phyloP scores from a whole-genome alignment of 1,140 invertebrate genomes.

The Zeugodacus cucurbitae region DNA sequence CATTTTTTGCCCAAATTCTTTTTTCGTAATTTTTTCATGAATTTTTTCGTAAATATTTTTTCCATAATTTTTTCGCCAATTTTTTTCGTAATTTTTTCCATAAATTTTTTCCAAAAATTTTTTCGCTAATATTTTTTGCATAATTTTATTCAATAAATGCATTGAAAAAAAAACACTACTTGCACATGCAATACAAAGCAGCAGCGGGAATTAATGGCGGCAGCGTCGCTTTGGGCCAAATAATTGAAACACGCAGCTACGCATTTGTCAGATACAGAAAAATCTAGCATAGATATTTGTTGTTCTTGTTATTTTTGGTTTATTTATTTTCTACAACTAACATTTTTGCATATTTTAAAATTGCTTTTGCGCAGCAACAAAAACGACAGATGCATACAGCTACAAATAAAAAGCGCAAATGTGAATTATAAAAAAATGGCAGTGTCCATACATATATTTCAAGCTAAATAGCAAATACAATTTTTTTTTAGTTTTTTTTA shows the following conservation, averaged over 20 bases:
- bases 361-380: neutral
- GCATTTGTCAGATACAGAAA: constrained; percentile 38
- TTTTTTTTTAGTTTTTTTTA: neutral
- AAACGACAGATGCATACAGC: neutral
- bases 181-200: neutral
- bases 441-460: neutral
- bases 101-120: neutral
- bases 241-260: constrained; percentile 35
- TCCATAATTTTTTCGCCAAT: neutral
- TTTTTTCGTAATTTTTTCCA: neutral
- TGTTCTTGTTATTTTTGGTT: neutral
- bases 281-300: neutral
- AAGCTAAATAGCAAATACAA: constrained; percentile 25
- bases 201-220: constrained; percentile 6
- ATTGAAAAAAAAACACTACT: neutral
- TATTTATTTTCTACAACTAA: neutral
- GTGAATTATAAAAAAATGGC: neutral
- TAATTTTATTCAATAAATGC: neutral
- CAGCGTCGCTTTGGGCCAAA: constrained; percentile 1
- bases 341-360: constrained; percentile 37
- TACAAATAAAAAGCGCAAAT: neutral
- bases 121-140: neutral
- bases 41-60: neutral
- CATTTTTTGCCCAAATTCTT: too few species aligned
- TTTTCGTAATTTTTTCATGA: neutral